phyloP scores from a whole-genome alignment of 2,797 vertebrate genomes.

The Neosilurus mollespiculum region DNA sequence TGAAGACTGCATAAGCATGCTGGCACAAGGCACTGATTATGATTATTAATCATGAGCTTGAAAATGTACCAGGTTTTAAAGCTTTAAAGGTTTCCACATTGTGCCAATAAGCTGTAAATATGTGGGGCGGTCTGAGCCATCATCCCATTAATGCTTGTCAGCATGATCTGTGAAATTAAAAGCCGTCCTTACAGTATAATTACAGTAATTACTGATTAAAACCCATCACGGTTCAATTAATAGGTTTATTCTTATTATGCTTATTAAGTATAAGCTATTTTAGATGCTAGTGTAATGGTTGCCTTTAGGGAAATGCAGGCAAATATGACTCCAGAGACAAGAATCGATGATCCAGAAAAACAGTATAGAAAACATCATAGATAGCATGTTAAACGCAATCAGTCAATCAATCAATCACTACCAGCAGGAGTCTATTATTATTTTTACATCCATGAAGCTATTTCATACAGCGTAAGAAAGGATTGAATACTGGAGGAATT shows the following conservation, averaged over 20 bases:
- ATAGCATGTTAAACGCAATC: neutral
- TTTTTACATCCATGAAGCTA: conserved; percentile 8
- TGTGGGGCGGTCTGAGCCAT: neutral
- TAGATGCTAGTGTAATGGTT: neutral
- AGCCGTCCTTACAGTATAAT: neutral
- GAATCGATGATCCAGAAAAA: neutral
- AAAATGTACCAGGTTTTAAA: neutral
- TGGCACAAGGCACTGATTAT: neutral
- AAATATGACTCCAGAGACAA: neutral
- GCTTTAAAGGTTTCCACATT: neutral
- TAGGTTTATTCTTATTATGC: neutral
- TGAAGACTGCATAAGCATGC: neutral
- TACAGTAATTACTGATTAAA: neutral
- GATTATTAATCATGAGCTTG: neutral
- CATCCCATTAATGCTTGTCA: neutral
- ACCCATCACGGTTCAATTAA: neutral
- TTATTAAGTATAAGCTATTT: neutral
- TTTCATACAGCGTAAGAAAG: conserved; percentile 35
- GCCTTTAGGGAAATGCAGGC: neutral
- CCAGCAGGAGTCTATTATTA: neutral
- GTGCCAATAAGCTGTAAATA: neutral
- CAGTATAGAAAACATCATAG: neutral
- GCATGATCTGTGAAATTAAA: neutral
- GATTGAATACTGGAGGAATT: neutral
- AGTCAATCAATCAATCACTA: neutral